Base-by-base conservation (phyloP, 2,888 invertebrate species). In the Lithophane ornitopus region DNA sequence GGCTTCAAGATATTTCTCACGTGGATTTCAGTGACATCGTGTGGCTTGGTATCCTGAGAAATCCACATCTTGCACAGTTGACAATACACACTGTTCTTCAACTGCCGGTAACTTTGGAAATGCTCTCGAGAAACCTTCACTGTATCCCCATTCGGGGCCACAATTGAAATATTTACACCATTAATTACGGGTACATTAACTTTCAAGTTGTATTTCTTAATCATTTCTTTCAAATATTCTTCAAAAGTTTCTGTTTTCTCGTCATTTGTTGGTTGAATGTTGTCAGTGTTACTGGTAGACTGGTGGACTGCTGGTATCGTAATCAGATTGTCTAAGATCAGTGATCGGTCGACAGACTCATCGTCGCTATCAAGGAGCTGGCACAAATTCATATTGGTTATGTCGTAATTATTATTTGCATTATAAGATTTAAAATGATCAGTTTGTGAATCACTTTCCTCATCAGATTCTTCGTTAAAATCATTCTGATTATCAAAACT, bases 1-100 rank as follows among this genome's bases (percentile, higher is more conserved):
- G 81, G 78, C 4, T 46, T 74, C n/a, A 78, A 46, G 11, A 81
- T 41, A 9, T 78, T 81, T 4, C 41, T 46, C 9, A 66, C 66
- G 7, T 78, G 78, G 8, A 0, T 14, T 28, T 78, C 78, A 4
- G 28, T 54, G 12, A 16, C 9, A 0, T 75, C 75, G 2, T 78
- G 78, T 2, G 22, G 11, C 0, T n/a, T 63, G 0, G 62, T 72
- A 7, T 77, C 22, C 3, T 26, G 6, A 14, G 46, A 39, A 0
- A 74, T 49, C 58, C 66, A 63, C 26, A 19, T 41, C 0, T 66
- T 71, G 16, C 84, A 84, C 1, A 76, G 0, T 6, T 85, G 75
- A 14, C 84, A 84, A 19, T 59, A 82, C 0, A 54, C 8, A 3
- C 6, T 41, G 2, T 28, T 14, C 0, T 39, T 19, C 11, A 68